Evolutionary conservation across 2,888 invertebrate genomes (phyloP), one percentile per base, ranked within the genome.

Genomic region (Biston stratarius): DNA sequence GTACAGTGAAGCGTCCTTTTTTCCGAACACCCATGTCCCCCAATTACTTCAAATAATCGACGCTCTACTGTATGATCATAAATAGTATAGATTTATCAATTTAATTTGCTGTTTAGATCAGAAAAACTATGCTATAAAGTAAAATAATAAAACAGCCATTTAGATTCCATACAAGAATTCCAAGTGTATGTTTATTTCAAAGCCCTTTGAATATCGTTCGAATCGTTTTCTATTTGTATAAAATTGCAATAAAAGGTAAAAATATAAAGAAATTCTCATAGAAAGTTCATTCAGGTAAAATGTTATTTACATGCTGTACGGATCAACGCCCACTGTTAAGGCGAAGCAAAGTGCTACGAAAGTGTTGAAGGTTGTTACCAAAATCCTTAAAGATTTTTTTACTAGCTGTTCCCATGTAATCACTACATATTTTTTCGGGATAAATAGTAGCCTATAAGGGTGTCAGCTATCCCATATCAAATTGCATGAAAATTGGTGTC

Each of bases 161-260:
- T 34, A 44, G 9, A n/a, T n/a, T 9, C n/a, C n/a, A 34, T 12
- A 38, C 47, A 58, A 38, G 48, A 7, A 58, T 15, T 15, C 24
- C 38, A 58, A 12, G 36, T 45, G 33, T 15, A 24, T 58, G 47
- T 33, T 24, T 9, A 56, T 58, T 58, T 36, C 36, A 47, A 58
- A 58, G 36, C n/a, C 6, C 47, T 58, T 58, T 38, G 58, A 48
- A 48, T 48, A 15, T 48, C 47, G 36, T 38, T 58, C 38, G 15
- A 58, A 48, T 36, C 5, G 45, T 55, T 57, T 64, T 60, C 64
- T 10, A 60, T 60, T 64, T 60, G 53, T 58, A 59, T 64, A 64
- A 59, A 59, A 47, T 53, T 15, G 33, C 53, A 47, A 64, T 64
- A 53, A 64, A 53, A 47, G 57, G 63, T 52, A 51, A 63, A 63